Conservation (phyloP, 2,888 invertebrate species). For the Griposia aprilina region DNA sequence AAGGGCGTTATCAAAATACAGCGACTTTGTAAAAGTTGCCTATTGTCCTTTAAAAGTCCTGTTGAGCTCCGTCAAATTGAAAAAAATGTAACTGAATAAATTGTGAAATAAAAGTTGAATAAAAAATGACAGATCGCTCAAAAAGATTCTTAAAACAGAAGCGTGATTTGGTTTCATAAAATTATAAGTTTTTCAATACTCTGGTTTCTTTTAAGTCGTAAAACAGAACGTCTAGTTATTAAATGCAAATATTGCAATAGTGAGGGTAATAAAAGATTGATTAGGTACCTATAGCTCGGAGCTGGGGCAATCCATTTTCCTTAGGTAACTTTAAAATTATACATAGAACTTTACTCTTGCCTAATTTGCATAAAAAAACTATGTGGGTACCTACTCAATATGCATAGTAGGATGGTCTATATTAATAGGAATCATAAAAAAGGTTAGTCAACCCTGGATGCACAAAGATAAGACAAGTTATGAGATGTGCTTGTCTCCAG, state of each 20-base stretch:
- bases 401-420: not conserved
- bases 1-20: not conserved
- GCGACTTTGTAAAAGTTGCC: not conserved
- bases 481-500: not conserved
- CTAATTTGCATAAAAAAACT: constrained; percentile 30
- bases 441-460: not conserved
- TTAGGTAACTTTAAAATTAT: constrained; percentile 50
- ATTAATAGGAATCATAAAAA: not conserved
- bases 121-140: constrained; percentile 14
- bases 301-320: constrained; percentile 51
- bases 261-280: constrained; percentile 57
- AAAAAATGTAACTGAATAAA: constrained; percentile 7
- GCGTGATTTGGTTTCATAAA: constrained; percentile 39
- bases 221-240: constrained; percentile 49
- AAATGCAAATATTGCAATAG: constrained; percentile 59
- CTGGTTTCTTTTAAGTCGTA: constrained; percentile 33
- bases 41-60: constrained; percentile 18
- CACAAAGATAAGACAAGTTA: not conserved
- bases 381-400: constrained; percentile 13
- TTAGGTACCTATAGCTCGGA: constrained; percentile 36
- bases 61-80: not conserved
- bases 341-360: constrained; percentile 21
- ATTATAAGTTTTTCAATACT: constrained; percentile 35
- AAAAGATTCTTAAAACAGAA: not conserved
- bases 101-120: constrained; percentile 26